Conservation (phyloP, 2,113 vertebrate genomes). For the Strix uralensis region DNA sequence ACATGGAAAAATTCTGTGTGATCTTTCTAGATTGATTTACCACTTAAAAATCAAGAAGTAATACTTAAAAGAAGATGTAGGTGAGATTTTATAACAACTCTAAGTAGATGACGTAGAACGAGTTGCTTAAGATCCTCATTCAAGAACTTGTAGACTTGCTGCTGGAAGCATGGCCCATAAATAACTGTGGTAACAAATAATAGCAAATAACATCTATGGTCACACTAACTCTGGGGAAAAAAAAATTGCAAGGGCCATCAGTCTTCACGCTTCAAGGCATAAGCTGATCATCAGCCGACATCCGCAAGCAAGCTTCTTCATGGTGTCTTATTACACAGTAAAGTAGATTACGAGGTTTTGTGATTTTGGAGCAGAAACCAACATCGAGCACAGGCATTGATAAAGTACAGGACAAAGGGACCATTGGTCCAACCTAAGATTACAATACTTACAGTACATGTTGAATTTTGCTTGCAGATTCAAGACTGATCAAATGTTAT, state of each 20-base stretch:
- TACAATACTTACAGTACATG: background rate
- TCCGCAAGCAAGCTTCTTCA: background rate
- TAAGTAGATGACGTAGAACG: background rate
- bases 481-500: background rate
- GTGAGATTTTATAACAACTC: background rate
- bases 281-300: background rate
- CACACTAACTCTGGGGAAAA: background rate
- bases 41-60: background rate
- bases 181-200: background rate
- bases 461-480: background rate
- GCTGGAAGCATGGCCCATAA: background rate
- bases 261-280: background rate
- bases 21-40: background rate
- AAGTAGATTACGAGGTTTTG: background rate
- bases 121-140: background rate
- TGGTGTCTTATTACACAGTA: background rate
- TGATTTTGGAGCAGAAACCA: background rate
- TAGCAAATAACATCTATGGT: background rate
- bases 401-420: background rate
- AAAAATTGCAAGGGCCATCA: background rate
- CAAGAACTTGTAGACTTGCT: background rate
- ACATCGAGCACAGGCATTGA: background rate
- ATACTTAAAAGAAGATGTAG: background rate
- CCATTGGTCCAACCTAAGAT: background rate
- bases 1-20: background rate